phyloP scores from a whole-genome alignment of 2,113 vertebrate species.

The Sorex araneus region DNA sequence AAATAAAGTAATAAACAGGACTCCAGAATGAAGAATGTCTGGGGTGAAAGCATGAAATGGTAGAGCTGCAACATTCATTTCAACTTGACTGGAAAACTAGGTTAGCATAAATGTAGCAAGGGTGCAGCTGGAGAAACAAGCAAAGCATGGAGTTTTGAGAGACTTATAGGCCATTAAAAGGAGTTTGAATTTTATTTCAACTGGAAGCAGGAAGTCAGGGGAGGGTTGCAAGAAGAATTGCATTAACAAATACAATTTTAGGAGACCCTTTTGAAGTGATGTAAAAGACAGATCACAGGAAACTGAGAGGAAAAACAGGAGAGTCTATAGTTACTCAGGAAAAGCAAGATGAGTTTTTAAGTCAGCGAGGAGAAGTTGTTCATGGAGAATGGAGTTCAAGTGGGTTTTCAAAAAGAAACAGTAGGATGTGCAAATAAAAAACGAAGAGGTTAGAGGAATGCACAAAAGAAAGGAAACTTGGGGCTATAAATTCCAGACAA shows the following conservation, averaged over 20 bases:
- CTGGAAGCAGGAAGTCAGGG: background rate
- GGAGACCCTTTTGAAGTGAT: background rate
- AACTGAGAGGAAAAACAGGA: background rate
- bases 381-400: background rate
- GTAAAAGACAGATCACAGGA: background rate
- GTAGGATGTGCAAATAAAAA: background rate
- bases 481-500: background rate
- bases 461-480: background rate
- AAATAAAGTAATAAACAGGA: background rate
- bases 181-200: background rate
- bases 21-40: background rate
- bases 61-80: background rate
- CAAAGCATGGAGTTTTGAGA: background rate
- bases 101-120: background rate
- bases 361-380: background rate
- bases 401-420: background rate
- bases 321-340: background rate
- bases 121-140: background rate
- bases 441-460: background rate
- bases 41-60: background rate
- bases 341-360: background rate
- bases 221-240: background rate
- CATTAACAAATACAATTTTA: background rate
- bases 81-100: background rate
- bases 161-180: background rate